A percentile compares a stretch with the other conserved stretches of the same genome.
phyloP scores from a whole-genome alignment of 2,797 vertebrate genomes.

The Spinus pinus region DNA sequence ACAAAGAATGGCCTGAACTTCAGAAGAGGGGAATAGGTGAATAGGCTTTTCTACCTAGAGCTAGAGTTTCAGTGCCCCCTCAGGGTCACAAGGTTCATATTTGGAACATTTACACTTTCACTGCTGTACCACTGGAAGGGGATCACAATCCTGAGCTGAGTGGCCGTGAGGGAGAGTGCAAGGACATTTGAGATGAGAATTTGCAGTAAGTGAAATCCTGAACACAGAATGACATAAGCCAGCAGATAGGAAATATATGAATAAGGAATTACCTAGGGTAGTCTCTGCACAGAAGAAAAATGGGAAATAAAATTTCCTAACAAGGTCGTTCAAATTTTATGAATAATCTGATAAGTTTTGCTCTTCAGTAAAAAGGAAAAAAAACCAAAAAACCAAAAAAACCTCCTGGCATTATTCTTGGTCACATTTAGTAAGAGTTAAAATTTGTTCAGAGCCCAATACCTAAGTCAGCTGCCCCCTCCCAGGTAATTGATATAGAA shows the following conservation, averaged over 20 bases:
- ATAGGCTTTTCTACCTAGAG: not conserved
- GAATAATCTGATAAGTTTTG: not conserved
- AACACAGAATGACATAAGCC: not conserved
- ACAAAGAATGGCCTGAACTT: not conserved
- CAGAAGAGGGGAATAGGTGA: not conserved
- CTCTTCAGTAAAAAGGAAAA: too few relatives aligned
- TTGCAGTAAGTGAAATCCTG: not conserved
- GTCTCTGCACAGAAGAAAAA: not conserved
- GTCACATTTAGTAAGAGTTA: not conserved
- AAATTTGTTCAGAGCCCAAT: not conserved
- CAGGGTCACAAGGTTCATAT: not conserved
- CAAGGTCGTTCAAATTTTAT: not conserved
- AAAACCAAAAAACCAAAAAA: too few relatives aligned
- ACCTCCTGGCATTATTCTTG: not conserved
- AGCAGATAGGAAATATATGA: not conserved
- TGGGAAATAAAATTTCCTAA: not conserved
- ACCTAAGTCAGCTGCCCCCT: not conserved
- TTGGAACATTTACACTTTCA: not conserved
- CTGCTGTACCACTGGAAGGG: not conserved
- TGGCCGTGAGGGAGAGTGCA: not conserved
- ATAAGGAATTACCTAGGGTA: not conserved
- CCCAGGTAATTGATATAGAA: not conserved
- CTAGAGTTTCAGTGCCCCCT: not conserved
- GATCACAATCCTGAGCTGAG: not conserved
- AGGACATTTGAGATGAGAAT: not conserved